Evolutionary conservation across 2,113 vertebrate genomes (phyloP).

Genomic region (Menura novaehollandiae): DNA sequence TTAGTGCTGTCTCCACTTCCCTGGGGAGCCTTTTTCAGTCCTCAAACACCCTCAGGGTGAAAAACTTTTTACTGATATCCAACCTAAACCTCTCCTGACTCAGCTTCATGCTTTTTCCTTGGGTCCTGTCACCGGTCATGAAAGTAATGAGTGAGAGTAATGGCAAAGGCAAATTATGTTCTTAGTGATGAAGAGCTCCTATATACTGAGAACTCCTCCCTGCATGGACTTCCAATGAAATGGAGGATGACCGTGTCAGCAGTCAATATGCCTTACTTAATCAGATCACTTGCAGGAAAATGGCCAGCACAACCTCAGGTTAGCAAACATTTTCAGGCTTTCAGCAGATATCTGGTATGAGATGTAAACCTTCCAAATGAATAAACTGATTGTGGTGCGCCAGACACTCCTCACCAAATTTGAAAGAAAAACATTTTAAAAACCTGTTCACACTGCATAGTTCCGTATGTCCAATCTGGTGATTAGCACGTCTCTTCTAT

Average conservation of each 20-base stretch:
- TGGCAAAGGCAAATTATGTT: not conserved
- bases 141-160: not conserved
- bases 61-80: not conserved
- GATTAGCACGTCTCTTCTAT: not conserved
- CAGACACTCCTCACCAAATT: not conserved
- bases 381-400: not conserved
- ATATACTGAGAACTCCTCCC: not conserved
- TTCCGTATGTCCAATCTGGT: not conserved
- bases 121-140: not conserved
- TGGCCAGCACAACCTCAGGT: not conserved
- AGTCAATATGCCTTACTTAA: not conserved
- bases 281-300: not conserved
- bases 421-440: not conserved
- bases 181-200: not conserved
- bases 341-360: not conserved
- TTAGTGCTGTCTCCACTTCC: not conserved
- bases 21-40: not conserved
- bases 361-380: not conserved
- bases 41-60: rapidly evolving
- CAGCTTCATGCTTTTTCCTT: not conserved
- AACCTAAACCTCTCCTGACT: not conserved
- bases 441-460: not conserved
- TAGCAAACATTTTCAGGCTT: not conserved
- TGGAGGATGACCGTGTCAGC: not conserved
- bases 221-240: not conserved